These are phyloP conservation scores for Clanis bilineata DNA, from an alignment of 2,888 invertebrate species.

Conservation along the genomic window DNA sequence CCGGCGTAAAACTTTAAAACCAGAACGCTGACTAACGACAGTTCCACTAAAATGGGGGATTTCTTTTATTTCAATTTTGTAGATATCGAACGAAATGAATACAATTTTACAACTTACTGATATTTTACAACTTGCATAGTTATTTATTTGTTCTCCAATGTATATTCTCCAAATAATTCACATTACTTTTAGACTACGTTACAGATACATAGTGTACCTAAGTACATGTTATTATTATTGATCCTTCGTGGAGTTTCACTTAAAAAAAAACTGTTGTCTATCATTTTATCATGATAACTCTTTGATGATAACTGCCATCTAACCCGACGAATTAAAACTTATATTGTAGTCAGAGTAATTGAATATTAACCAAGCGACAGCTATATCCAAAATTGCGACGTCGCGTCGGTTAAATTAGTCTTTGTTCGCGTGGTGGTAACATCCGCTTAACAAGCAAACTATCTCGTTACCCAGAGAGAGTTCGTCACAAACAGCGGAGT, in stretches of 20 bases:
- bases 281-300: too few species aligned
- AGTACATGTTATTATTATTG: too few species aligned
- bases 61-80: slow-evolving; percentile 50
- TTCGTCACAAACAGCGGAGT: slow-evolving; percentile 37
- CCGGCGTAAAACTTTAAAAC: slow-evolving; percentile 49
- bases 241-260: too few species aligned
- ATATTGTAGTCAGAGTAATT: background rate
- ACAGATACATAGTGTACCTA: too few species aligned
- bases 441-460: slow-evolving; percentile 14
- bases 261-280: too few species aligned
- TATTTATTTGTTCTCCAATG: slow-evolving; percentile 7
- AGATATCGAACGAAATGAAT: slow-evolving; percentile 28
- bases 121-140: slow-evolving; percentile 26
- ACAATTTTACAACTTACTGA: slow-evolving; percentile 9
- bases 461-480: background rate
- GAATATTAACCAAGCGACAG: slow-evolving; percentile 4
- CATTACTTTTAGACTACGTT: too few species aligned
- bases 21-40: slow-evolving; percentile 50
- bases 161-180: too few species aligned
- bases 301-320: too few species aligned
- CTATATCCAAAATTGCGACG: slow-evolving; percentile 19
- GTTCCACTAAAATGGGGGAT: slow-evolving; percentile 40
- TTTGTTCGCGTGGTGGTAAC: slow-evolving; percentile 28
- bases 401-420: slow-evolving; percentile 25
- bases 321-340: too few species aligned